Conservation (phyloP, 2,888 invertebrate species). For the Watsonalla binaria region DNA sequence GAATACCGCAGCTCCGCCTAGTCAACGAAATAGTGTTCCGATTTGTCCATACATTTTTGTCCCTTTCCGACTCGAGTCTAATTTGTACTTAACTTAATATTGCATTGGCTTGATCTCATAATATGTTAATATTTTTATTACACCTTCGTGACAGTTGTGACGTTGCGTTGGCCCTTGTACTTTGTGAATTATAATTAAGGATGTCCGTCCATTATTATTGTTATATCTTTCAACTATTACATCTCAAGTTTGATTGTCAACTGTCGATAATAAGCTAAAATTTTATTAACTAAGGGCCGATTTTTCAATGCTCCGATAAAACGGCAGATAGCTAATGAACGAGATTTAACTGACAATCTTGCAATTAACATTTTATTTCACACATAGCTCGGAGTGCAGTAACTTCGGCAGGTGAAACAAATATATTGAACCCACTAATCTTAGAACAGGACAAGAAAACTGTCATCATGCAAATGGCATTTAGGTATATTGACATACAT, state of each 20-base stretch:
- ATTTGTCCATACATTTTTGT: constrained; percentile 8
- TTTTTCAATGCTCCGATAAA: too few species aligned
- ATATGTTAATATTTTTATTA: constrained; percentile 27
- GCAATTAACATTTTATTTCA: too few species aligned
- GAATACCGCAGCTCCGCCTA: constrained; percentile 66
- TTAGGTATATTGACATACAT: too few species aligned
- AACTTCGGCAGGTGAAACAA: too few species aligned
- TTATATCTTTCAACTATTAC: not conserved
- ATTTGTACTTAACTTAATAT: constrained; percentile 43
- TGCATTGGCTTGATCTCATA: constrained; percentile 70
- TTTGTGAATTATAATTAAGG: constrained; percentile 19
- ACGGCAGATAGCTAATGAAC: too few species aligned
- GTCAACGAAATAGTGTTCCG: constrained; percentile 61
- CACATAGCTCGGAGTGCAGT: too few species aligned
- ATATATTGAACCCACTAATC: too few species aligned
- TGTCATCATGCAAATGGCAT: too few species aligned
- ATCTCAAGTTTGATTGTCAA: not conserved
- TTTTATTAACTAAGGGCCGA: too few species aligned
- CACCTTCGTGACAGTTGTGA: constrained; percentile 14
- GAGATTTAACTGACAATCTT: too few species aligned
- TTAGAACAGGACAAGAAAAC: too few species aligned
- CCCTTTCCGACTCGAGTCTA: constrained; percentile 10
- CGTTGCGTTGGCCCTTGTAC: constrained; percentile 41
- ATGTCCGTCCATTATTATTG: constrained; percentile 46
- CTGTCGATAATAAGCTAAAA: too few species aligned